Percentiles rank a stretch among this genome's conserved stretches.
Conservation (phyloP, 1,140 invertebrate genomes). For the Oppia nitens region DNA sequence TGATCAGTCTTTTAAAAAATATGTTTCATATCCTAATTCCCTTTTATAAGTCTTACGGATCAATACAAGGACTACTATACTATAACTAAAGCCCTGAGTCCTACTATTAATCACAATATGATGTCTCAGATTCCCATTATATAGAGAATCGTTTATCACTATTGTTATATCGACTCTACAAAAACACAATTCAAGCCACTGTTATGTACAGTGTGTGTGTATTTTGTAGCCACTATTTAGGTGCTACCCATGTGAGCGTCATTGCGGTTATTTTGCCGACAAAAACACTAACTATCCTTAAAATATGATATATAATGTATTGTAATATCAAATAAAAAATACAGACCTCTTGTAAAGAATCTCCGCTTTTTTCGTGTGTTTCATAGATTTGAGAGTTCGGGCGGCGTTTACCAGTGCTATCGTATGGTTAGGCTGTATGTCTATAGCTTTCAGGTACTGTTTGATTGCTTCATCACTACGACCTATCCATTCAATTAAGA, state of each 20-base stretch:
- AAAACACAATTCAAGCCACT: too few species aligned
- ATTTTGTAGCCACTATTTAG: too few species aligned
- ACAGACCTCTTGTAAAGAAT: slow-evolving; percentile 26
- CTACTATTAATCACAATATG: neutral
- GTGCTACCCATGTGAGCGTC: too few species aligned
- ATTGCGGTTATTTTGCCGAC: neutral
- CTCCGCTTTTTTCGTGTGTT: slow-evolving; percentile 24
- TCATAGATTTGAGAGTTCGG: slow-evolving; percentile 23
- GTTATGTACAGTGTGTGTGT: neutral
- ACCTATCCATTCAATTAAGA: too few species aligned
- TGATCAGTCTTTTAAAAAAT: neutral
- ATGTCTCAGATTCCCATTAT: neutral
- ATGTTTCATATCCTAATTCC: too few species aligned
- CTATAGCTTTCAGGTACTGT: slow-evolving; percentile 27
- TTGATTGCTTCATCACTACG: slow-evolving; percentile 25
- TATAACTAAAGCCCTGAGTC: neutral
- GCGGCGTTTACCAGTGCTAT: slow-evolving; percentile 27
- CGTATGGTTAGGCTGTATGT: slow-evolving; percentile 25
- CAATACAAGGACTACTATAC: neutral
- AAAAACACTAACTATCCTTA: neutral
- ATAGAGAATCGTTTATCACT: neutral
- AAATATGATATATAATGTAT: neutral
- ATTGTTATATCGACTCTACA: neutral
- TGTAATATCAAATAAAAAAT: neutral
- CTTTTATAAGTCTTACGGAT: neutral